Evolutionary conservation across 2,888 invertebrate species (phyloP), one percentile per base, ranked within the genome.

Genomic region (Nemapogon koenigi): DNA sequence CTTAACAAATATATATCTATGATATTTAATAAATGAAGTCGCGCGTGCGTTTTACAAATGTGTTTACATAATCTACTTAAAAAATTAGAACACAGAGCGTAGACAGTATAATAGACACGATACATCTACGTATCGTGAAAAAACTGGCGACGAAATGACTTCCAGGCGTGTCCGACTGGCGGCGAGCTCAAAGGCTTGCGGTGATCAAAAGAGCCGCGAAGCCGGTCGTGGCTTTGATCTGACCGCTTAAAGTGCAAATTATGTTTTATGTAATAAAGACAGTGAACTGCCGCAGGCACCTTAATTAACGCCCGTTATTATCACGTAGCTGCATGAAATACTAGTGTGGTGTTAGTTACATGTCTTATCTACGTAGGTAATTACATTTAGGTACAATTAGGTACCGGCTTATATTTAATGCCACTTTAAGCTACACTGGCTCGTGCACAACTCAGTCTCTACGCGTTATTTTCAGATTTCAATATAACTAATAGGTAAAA

Each of bases 201-300:
- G 59, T 66, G 76, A 79, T 80, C 76, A 80, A 80, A 80, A 72
- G 68, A 58, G 58, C 79, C 78, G 78, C 64, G 62, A 59, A 66
- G 64, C 64, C 57, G 62, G 66, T 62, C 62, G 59, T 53, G 50
- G 57, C 78, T 78, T 80, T 79, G 78, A 79, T 76, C 68, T 71
- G 57, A 57, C 78, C 76, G 78, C 75, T 59, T 66, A 76, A n/a
- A 78, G 78, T 79, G 80, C 80, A 79, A 80, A 80, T 80, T 80
- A 80, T 78, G 75, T 76, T 78, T n/a, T n/a, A n/a, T n/a, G 75
- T 78, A 76, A 75, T 76, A 75, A 75, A 76, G 75, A 73, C 73
- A 70, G 69, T 64, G 70, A 70, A 68, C 16, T 66, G 68, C 66
- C 63, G 60, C 62, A 19, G 19, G 19, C 33, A 19, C 33, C 19